Evolutionary conservation across 1,140 invertebrate species (phyloP), one percentile per base, ranked within the genome.

Genomic region (Atopsyche davidsoni): DNA sequence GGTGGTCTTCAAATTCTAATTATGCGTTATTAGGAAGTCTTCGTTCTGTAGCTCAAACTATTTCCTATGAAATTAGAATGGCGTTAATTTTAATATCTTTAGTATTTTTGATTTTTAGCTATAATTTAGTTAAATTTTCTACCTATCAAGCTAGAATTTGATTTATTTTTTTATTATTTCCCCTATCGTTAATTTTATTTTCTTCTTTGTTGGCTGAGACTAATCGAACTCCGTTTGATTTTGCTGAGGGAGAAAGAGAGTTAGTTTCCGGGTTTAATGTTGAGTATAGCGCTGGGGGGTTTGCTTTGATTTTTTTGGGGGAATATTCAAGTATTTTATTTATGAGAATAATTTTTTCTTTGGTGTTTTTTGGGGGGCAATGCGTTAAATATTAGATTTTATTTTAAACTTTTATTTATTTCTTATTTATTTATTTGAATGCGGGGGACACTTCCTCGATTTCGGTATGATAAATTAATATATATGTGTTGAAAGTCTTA

Each of bases 191-290:
- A 57, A 66, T 77, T 60, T 77, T 76, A 61, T 70, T 81, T 59
- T 64, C 71, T 58, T 79, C 76, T 56, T 72, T 68, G 57, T 72
- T 85, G 65, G 81, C 79, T 41, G 82, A 86, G 66, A 80, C 77
- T 60, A 86, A 85, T 77, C 83, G 82, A 0, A 78, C 79, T 61
- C 82, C 81, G 51, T 86, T 85, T 83, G 83, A 87, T 83, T 85
- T 87, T 77, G 75, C 79, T 59, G 82, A 86, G 60, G 79, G 80
- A 0, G 81, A 87, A 63, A 83, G 78, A 36, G 82, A 87, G 64
- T 76, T 86, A 73, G 80, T 86, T 59, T 87, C 80, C 19, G 82
- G 82, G 7, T 87, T 82, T 83, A 86, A 86, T 79, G 68, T 79
- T 63, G 83, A 86, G 58, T 86, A 82, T 75, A 73, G 75, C 70